Conservation (phyloP, 2,113 vertebrate genomes). For the Haemorhous mexicanus region DNA sequence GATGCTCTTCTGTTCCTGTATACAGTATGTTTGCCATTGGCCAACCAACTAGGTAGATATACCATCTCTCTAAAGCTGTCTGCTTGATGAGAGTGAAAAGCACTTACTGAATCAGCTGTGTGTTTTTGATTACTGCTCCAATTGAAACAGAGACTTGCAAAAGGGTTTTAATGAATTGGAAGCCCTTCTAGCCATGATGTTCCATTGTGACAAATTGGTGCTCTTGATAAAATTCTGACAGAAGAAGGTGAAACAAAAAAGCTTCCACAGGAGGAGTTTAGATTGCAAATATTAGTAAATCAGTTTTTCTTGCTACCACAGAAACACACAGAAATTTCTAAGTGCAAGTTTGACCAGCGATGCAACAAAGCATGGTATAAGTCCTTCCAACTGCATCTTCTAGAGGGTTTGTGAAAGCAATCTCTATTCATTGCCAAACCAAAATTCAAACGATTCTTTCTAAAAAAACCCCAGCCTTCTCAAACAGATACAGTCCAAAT, state of each 20-base stretch:
- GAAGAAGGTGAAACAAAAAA: background rate
- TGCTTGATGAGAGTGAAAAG: background rate
- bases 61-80: background rate
- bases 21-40: background rate
- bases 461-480: background rate
- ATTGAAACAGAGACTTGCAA: background rate
- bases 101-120: background rate
- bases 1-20: background rate
- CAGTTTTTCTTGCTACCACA: background rate
- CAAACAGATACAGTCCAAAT: background rate
- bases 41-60: background rate
- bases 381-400: background rate
- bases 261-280: background rate
- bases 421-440: background rate
- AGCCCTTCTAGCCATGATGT: background rate
- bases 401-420: background rate
- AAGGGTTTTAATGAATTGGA: background rate
- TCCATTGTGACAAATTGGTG: background rate
- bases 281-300: background rate
- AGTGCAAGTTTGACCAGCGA: background rate
- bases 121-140: background rate
- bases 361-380: background rate
- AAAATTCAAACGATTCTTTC: background rate
- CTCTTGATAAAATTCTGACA: background rate
- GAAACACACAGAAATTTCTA: background rate